Evolutionary conservation across 1,140 invertebrate species (phyloP).

Genomic region (Octopus sinensis): DNA sequence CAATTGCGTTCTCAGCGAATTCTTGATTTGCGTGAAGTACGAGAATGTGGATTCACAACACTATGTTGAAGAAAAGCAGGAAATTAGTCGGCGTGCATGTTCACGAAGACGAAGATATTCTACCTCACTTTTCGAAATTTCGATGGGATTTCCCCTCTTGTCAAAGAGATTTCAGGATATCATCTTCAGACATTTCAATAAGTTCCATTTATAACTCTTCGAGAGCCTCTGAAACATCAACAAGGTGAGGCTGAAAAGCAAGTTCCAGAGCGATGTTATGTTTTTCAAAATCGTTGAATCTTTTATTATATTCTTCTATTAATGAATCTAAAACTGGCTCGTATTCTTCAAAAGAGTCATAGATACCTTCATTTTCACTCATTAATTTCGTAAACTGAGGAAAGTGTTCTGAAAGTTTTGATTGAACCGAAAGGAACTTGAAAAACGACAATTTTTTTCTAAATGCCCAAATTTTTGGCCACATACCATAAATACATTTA

Average conservation of each 20-base stretch:
- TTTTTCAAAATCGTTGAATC: background rate
- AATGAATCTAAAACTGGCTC: background rate
- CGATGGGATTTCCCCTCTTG: background rate
- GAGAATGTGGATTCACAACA: constrained; percentile 1
- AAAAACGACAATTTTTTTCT: background rate
- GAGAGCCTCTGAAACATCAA: background rate
- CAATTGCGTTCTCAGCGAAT: background rate
- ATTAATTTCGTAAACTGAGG: background rate
- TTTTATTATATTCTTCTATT: background rate
- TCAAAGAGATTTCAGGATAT: background rate
- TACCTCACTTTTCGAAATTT: background rate
- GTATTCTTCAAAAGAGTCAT: background rate
- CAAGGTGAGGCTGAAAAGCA: background rate
- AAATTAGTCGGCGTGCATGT: background rate
- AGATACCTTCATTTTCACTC: background rate
- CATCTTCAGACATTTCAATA: background rate
- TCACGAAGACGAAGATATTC: background rate
- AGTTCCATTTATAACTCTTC: no score
- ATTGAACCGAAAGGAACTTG: background rate
- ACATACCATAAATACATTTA: background rate
- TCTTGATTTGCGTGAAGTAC: background rate
- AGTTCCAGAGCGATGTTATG: background rate
- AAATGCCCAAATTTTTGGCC: background rate
- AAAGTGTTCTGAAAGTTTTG: background rate
- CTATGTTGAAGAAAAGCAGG: background rate